Base-by-base conservation (phyloP, 2,113 vertebrate species). In the Paradisaea rubra region DNA sequence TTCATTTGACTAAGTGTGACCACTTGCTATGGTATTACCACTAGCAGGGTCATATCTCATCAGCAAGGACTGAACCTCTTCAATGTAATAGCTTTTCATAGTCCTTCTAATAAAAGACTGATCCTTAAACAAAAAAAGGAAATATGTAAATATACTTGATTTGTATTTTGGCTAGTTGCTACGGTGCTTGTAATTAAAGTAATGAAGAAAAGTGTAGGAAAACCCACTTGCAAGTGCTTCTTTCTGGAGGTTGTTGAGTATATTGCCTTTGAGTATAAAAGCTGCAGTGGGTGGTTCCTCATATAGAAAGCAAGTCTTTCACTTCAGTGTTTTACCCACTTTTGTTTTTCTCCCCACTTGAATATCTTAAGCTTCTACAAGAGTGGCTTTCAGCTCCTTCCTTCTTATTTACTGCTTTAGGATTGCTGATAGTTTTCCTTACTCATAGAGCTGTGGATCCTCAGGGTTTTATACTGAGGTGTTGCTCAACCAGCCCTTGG, bases 21-120 rank as follows among this genome's bases (percentile, higher is more conserved):
- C 20, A 4, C 37, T 70, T 45, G 31, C 56, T 45, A 0, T 30
- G 59, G 9, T n/a, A 2, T 25, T 59, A 6, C 33, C 33, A 4
- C 11, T 3, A 53, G 15, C 24, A 45, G 15, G 7, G 19, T 39
- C 7, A 3, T 4, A 8, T 13, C 42, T n/a, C 59, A 15, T 28
- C 65, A 79, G 31, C 64, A 35, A 15, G 16, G 50, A 19, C 31
- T 31, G 31, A 76, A 44, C 25, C 37, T 28, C 21, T 27, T 61
- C 15, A 18, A 0, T 42, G 2, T 2, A 56, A 33, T 3, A 37
- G n/a, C 71, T 80, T 27, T n/a, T 49, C 0, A 0, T 15, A n/a
- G 15, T 59, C 24, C 17, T 61, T 45, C 25, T 44, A 54, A 60
- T 41, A 42, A 74, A 35, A 78, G 56, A 18, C 53, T 70, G 52